Base-by-base conservation (phyloP, 2,888 invertebrate genomes). In the Scaptomyza flava region DNA sequence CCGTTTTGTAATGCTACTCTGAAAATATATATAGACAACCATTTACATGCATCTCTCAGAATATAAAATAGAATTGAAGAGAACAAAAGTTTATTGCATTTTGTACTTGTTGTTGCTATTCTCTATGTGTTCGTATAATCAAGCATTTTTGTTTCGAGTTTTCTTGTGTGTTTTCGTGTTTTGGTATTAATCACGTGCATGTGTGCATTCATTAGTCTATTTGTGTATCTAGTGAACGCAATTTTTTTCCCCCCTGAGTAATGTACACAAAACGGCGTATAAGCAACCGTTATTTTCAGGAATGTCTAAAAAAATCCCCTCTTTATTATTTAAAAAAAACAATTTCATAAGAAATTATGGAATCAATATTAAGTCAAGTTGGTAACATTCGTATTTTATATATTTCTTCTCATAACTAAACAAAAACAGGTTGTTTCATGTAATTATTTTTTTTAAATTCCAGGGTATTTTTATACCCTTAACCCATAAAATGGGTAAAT, bases 51-150 rank as follows among this genome's bases (percentile, higher is more conserved):
- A 57, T 17, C 52, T 47, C 45, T 65, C 30, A n/a, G 12, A 9
- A 51, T 56, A 38, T 33, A 33, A 48, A 48, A 33, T 47, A 17
- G 14, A 41, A 50, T 12, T 7, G 23, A 14, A 38, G 12, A 56
- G 43, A 51, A 50, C 38, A 67, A 52, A 53, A 68, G 72, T 76
- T 46, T 81, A 76, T 70, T 59, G 69, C 66, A 45, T 61, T 61
- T 50, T 46, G 45, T 65, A 66, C 68, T 66, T 60, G 58, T 53
- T 36, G 27, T 46, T 66, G 52, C 56, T 45, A 30, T 23, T 52
- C 47, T 14, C 31, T 50, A 20, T 48, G 17, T 34, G n/a, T n/a
- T n/a, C n/a, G n/a, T n/a, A n/a, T n/a, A 4, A 14, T 36, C 20
- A 11, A 14, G 23, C 23, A 36, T 50, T 36, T 27, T 3, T 23